Percentiles rank a stretch among this genome's conserved stretches.
phyloP scores from a whole-genome alignment of 23 tunicate species.

The Botrylloides violaceus region DNA sequence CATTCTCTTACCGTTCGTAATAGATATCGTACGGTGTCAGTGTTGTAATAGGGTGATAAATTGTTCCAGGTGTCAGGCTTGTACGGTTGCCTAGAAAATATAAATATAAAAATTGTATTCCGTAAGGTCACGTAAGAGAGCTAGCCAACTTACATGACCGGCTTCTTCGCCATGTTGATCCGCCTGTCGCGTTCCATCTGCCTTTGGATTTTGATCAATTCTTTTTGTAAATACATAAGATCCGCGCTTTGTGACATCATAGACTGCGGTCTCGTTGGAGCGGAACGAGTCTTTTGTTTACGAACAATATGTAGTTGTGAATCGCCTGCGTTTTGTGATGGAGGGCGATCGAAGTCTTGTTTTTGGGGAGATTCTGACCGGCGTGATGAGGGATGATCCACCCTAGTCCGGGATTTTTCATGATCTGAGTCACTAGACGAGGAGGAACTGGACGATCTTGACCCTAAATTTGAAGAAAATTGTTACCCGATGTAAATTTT shows the following conservation, averaged over 20 bases:
- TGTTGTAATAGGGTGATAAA: constrained; percentile 86
- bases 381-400: constrained; percentile 6
- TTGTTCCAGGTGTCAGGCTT: constrained; percentile 89
- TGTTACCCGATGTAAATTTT: no score
- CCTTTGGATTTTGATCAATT: constrained; percentile 50
- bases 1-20: constrained; percentile 26
- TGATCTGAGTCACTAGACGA: neutral
- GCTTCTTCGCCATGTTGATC: constrained; percentile 41
- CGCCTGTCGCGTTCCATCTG: constrained; percentile 35
- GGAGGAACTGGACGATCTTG: no score
- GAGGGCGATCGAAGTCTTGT: neutral
- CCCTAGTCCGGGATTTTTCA: neutral
- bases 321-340: constrained; percentile 15
- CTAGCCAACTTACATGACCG: constrained; percentile 37
- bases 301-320: constrained; percentile 17
- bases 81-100: constrained; percentile 48
- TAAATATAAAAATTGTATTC: neutral
- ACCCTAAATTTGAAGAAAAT: no score
- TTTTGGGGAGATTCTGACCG: constrained; percentile 18
- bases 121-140: no score
- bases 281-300: constrained; percentile 46
- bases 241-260: constrained; percentile 63
- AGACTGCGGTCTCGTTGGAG: constrained; percentile 57
- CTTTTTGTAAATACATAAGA: constrained; percentile 49
- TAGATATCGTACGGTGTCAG: constrained; percentile 68